These are phyloP conservation scores for Anastatus disparis DNA, from an alignment of 1,140 invertebrate genomes.

Conservation along the genomic window DNA sequence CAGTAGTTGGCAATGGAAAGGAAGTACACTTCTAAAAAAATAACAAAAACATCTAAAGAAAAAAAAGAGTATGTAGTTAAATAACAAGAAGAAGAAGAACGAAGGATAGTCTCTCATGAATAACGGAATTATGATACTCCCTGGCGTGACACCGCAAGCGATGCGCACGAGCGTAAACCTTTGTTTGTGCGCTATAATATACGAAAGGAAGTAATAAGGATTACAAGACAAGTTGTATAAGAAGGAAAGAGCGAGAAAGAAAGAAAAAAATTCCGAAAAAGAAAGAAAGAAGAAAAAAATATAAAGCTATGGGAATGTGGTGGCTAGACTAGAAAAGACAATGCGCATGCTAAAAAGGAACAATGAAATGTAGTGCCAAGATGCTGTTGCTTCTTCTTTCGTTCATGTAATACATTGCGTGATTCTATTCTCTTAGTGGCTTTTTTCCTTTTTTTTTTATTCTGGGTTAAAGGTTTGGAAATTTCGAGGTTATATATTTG, in stretches of 20 bases:
- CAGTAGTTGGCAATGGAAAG: not conserved
- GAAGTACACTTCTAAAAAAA: no score
- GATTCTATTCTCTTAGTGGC: not conserved
- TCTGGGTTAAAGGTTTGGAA: no score
- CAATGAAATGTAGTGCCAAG: not conserved
- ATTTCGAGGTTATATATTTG: slow-evolving; percentile 6
- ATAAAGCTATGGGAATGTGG: no score
- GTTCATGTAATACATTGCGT: slow-evolving; percentile 14
- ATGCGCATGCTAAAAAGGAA: no score
- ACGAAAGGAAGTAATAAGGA: slow-evolving; percentile 8
- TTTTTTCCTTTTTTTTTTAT: not conserved
- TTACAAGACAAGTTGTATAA: not conserved
- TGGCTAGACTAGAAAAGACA: no score
- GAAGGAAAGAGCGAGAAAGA: slow-evolving; percentile 23
- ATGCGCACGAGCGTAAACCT: slow-evolving; percentile 20
- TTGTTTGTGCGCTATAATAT: not conserved
- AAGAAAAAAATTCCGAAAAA: slow-evolving; percentile 16
- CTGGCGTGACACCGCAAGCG: not conserved
- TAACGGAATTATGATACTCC: slow-evolving; percentile 33
- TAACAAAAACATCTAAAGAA: no score
- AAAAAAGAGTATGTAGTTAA: no score
- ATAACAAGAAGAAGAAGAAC: not conserved
- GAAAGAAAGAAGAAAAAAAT: not conserved
- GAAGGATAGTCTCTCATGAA: not conserved
- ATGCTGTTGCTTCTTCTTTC: slow-evolving; percentile 1